phyloP scores from a whole-genome alignment of 2,113 vertebrate genomes.

The Centropristis striata region DNA sequence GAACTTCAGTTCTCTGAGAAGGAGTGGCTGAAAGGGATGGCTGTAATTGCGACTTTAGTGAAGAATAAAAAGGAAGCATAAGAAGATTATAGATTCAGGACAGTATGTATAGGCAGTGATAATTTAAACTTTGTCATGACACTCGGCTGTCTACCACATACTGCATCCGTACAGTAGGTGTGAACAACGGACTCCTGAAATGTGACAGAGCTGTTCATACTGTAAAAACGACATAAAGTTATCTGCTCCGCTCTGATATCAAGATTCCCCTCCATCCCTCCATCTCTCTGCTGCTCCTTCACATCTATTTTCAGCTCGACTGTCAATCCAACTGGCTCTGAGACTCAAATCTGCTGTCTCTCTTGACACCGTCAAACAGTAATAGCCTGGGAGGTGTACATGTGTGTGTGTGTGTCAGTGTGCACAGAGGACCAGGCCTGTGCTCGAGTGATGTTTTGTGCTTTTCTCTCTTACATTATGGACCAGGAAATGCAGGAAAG shows the following conservation, averaged over 20 bases:
- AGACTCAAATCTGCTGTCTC: slow-evolving; percentile 74
- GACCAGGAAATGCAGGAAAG: neutral
- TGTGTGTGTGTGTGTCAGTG: neutral
- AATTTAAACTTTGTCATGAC: slow-evolving; percentile 4
- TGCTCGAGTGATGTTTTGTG: neutral
- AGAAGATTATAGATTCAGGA: neutral
- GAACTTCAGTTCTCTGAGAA: neutral
- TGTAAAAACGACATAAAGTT: slow-evolving; percentile 49
- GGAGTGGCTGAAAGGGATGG: neutral
- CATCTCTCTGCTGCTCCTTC: slow-evolving; percentile 45
- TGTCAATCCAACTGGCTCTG: slow-evolving; percentile 73
- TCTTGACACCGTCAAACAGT: slow-evolving; percentile 66
- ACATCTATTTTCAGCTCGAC: slow-evolving; percentile 77
- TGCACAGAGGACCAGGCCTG: neutral
- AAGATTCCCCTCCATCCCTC: slow-evolving; percentile 65
- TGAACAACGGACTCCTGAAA: slow-evolving; percentile 23
- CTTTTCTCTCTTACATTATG: slow-evolving; percentile 2
- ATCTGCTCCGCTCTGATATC: slow-evolving; percentile 57
- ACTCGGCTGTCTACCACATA: neutral
- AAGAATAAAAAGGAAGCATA: neutral
- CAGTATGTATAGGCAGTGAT: neutral
- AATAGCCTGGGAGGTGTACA: slow-evolving; percentile 65
- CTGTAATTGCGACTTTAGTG: neutral
- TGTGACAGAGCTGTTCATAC: slow-evolving; percentile 31
- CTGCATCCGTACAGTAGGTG: neutral